Base-by-base conservation (phyloP, 1,140 invertebrate genomes). In the Drosophila bocki region DNA sequence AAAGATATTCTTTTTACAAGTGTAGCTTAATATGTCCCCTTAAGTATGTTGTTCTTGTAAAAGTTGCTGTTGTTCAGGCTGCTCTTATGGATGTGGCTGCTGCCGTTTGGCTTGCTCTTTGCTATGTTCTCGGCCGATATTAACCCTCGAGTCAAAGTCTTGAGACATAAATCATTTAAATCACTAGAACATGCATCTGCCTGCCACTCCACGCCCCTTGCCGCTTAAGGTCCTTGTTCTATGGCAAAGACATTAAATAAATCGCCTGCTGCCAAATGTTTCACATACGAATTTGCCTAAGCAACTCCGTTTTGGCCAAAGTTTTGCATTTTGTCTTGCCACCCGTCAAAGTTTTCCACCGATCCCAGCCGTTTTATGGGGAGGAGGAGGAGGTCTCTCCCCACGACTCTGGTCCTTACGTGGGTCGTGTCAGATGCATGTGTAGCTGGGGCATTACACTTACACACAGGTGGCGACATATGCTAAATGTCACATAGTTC, bases 241-340 rank as follows among this genome's bases (percentile, higher is more conserved):
- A 77, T 75, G 76, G 71, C 77, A 84, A 79, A 90, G 85, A 90
- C 85, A 90, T 90, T 90, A 90, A 90, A 90, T 90, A 90, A 90
- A 90, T 90, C 85, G 85, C 81, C 72, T 88, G 85, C 63, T 90
- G 85, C 85, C 85, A 90, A 90, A 90, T 90, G 85, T 91, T 82
- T 90, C 85, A 82, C 78, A 90, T 90, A 90, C 85, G 85, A 72
- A 85, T 88, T 88, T 88, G 85, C 80, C 84, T 88, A 87, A 88
- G 85, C 78, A 87, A 81, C 78, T 85, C 65, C 59, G 56, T 75
- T 81, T 82, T 72, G 71, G 76, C 60, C 68, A 86, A 86, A 84
- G 65, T 90, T 90, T 90, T 76, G 81, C 85, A 90, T 90, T 84
- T 80, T 83, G 69, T 70, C 72, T 75, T 70, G 69, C 67, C 68